Percentiles rank a stretch among this genome's conserved stretches.
phyloP scores from a whole-genome alignment of 2,797 vertebrate genomes.

The Setipinna tenuifilis region DNA sequence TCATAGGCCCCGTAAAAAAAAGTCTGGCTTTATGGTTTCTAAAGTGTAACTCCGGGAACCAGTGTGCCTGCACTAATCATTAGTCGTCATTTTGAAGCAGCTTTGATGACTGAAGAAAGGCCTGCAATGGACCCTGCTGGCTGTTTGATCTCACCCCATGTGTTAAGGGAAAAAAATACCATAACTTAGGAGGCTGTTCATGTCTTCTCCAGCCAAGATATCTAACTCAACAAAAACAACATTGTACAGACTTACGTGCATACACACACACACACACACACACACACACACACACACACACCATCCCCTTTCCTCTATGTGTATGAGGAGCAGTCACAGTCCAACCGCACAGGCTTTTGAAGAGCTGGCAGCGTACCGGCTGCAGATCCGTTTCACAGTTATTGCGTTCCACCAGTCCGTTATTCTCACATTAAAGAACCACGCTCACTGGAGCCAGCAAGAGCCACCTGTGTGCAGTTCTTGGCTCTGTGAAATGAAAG shows the following conservation, averaged over 20 bases:
- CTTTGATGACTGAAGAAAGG: not conserved
- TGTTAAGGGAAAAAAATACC: not conserved
- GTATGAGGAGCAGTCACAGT: not conserved
- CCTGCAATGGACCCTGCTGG: not conserved
- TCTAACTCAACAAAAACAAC: conserved; percentile 1
- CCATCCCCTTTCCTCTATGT: not conserved
- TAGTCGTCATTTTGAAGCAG: not conserved
- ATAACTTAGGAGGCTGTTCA: not conserved
- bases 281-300: not conserved
- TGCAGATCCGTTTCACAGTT: not conserved
- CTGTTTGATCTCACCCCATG: not conserved
- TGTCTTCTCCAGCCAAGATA: conserved; percentile 9
- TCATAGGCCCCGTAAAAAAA: not conserved
- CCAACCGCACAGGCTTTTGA: not conserved
- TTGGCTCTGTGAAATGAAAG: not conserved
- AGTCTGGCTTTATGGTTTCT: no score
- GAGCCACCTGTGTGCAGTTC: not conserved
- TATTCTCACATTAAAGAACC: not conserved
- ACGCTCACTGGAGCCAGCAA: not conserved
- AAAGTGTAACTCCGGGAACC: not conserved
- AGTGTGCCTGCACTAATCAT: not conserved
- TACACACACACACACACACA: not conserved
- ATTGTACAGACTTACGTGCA: not conserved
- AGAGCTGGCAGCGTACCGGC: not conserved
- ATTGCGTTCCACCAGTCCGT: not conserved